A percentile compares a stretch with the other conserved stretches of the same genome.
Evolutionary conservation across 1,140 invertebrate genomes (phyloP).

Genomic region (Conus betulinus): DNA sequence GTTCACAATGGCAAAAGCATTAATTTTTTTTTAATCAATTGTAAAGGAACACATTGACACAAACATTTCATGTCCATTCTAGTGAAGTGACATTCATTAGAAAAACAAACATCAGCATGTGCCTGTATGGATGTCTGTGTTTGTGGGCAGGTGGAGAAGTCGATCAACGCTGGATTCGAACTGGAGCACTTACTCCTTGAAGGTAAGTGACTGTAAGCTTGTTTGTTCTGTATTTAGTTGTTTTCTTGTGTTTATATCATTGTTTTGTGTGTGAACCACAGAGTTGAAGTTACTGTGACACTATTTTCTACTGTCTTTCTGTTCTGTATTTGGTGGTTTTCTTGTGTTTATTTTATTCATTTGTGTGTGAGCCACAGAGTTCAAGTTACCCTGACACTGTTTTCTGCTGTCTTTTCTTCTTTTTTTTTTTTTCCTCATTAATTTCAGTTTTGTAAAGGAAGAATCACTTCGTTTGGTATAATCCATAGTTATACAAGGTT

Average conservation of each 20-base stretch:
- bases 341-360: neutral
- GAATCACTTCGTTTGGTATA: no score
- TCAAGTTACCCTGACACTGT: neutral
- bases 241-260: neutral
- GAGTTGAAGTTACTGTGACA: no score
- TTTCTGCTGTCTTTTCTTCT: neutral
- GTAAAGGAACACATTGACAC: no score
- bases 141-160: conserved; percentile 26
- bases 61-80: no score
- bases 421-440: neutral
- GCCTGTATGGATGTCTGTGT: neutral
- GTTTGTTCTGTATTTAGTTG: neutral
- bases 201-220: conserved; percentile 77
- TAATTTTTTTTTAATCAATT: no score
- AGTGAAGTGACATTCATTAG: no score
- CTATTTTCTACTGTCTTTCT: neutral
- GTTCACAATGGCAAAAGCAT: no score
- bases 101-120: no score
- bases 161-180: conserved; percentile 88
- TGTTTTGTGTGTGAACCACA: neutral
- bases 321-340: neutral
- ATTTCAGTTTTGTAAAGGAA: neutral
- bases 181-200: conserved; percentile 93
- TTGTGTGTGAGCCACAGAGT: no score
- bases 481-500: no score